Conservation (phyloP, 2,888 invertebrate species). For the Acleris sparsana region DNA sequence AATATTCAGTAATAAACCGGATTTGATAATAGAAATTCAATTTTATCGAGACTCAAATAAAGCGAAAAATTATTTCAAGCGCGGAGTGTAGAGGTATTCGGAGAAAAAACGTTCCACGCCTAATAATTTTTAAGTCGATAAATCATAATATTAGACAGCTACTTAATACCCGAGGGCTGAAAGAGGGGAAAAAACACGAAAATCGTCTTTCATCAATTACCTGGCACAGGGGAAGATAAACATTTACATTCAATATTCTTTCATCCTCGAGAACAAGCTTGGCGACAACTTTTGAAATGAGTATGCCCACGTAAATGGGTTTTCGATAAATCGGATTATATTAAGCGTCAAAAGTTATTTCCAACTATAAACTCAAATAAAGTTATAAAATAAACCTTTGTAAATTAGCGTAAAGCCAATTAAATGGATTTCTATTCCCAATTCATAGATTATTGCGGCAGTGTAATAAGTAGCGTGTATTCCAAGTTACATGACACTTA, state of each 20-base stretch:
- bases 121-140: conserved; percentile 63
- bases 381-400: neutral
- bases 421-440: conserved; percentile 19
- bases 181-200: conserved; percentile 54
- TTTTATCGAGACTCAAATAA: conserved; percentile 28
- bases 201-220: conserved; percentile 64
- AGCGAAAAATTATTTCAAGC: conserved; percentile 38
- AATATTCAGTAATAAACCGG: conserved; percentile 20
- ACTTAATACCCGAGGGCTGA: conserved; percentile 53
- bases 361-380: neutral
- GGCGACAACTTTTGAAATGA: conserved; percentile 45
- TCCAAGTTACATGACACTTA: conserved; percentile 10
- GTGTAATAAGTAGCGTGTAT: neutral
- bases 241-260: conserved; percentile 54
- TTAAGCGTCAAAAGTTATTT: neutral
- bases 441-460: conserved; percentile 21
- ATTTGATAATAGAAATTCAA: conserved; percentile 20
- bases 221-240: conserved; percentile 50
- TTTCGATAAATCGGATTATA: neutral
- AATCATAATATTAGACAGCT: conserved; percentile 70
- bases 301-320: conserved; percentile 15
- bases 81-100: conserved; percentile 36
- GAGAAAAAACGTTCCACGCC: conserved; percentile 41
- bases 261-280: conserved; percentile 45
- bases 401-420: conserved; percentile 9